Evolutionary conservation across 1,140 invertebrate species (phyloP), one percentile per base, ranked within the genome.

Genomic region (Trialeurodes vaporariorum): DNA sequence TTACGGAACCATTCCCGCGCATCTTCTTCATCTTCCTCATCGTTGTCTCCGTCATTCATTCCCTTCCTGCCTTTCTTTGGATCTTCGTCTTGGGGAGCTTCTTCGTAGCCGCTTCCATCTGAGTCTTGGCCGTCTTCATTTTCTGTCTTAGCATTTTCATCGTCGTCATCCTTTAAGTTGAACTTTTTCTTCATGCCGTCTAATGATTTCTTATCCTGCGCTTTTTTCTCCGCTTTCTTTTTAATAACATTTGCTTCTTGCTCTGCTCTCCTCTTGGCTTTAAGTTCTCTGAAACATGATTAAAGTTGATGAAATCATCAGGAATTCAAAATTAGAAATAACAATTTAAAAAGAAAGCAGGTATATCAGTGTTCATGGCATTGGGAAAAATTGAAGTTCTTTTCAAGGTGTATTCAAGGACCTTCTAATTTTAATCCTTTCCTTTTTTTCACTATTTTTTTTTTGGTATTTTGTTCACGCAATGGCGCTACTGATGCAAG

Each of bases 1-100:
- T 92, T 79, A 69, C 86, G 82, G 76, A 91, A 95, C 81, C 93
- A 94, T 70, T 90, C 86, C 0, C 81, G 85, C 80, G 93, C 91
- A 74, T 92, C 85, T 65, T 90, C 88, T 66, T 76, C 77, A 27
- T 74, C 73, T 27, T 83, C 83, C 24, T 83, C 82, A 11, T 72
- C 65, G 61, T n/a, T 67, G 34, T 66, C 64, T 23, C 23, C 27
- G 1, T 68, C 26, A 67, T 60, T 69, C 63, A 25, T 65, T 63
- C 12, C 63, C 71, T 70, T 73, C 69, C 27, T 68, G 68, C 66
- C 40, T 24, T 63, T 5, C 11, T 63, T 21, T 40, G 63, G 34
- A 27, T 64, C 64, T 62, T 69, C 25, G 27, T 61, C 34, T 63
- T n/a, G 11, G 64, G 71, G 71, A 76, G 76, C 77, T 79, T 72